Base-by-base conservation (phyloP, 2,888 invertebrate species). In the Zaprionus obscuricornis region DNA sequence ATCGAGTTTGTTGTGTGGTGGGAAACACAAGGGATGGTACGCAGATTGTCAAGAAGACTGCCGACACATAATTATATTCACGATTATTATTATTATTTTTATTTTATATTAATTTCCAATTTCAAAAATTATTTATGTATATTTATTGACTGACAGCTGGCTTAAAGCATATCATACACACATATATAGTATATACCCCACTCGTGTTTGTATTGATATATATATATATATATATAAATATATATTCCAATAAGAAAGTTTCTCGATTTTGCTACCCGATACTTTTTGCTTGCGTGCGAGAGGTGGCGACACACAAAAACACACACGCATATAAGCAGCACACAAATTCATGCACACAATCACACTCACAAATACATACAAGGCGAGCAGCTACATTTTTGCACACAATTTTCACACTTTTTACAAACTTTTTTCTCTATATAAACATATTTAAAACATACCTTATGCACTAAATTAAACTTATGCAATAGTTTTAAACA, bases 251-350 rank as follows among this genome's bases (percentile, higher is more conserved):
- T 72, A 71, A 70, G 84, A 77, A 79, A 83, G 77, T 77, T 79
- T 83, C 72, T 83, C 84, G 84, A 81, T 79, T 79, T 63, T 75
- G 70, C 76, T 66, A 82, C 62, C 74, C 76, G 77, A 74, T 71
- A 79, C 75, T 81, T 75, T n/a, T 79, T 79, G 76, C 75, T 70
- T 74, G 77, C 74, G 71, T 76, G 64, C 64, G 64, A 60, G 34
- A 34, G 45, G 39, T 37, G 36, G 43, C 45, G 31, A 54, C 57
- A 60, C 64, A 60, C 56, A 57, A 27, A 66, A 29, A 40, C 18
- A 29, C 33, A 20, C 16, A 27, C 57, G 20, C 22, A 27, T n/a
- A n/a, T n/a, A n/a, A n/a, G n/a, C n/a, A n/a, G n/a, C n/a, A n/a
- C n/a, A n/a, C n/a, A n/a, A n/a, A n/a, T n/a, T n/a, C n/a, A n/a